A percentile compares a stretch with the other conserved stretches of the same genome.
Conservation (phyloP, 1,140 invertebrate species). For the Euura lappo region DNA sequence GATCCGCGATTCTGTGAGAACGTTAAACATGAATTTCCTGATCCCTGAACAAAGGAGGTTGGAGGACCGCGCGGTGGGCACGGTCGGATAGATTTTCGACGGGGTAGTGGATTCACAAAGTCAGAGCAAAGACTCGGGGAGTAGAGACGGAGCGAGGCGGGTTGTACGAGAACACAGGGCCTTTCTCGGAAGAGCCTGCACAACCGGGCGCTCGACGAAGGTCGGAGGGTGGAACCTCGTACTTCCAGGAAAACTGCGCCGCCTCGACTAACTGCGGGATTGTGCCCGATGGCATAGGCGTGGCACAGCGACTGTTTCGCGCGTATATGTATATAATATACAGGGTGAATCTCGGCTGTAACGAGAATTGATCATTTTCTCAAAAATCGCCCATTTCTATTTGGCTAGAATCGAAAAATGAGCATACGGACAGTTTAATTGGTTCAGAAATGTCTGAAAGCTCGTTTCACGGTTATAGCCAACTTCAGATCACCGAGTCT, state of each 20-base stretch:
- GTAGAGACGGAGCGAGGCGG: background rate
- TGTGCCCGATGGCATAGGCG: background rate
- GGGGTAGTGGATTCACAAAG: background rate
- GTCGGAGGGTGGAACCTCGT: background rate
- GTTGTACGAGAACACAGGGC: background rate
- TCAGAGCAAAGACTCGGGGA: background rate
- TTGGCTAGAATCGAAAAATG: too few relatives aligned
- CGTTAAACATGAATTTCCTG: background rate
- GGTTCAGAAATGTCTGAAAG: too few relatives aligned
- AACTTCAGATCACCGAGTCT: too few relatives aligned
- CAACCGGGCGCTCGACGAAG: background rate
- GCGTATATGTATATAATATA: background rate
- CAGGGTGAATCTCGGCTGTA: background rate
- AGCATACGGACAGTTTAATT: too few relatives aligned
- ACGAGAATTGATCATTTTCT: background rate
- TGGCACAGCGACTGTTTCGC: background rate
- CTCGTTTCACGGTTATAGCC: too few relatives aligned
- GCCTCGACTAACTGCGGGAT: background rate
- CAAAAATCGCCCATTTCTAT: too few relatives aligned
- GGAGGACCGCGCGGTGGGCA: background rate
- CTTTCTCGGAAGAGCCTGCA: constrained; percentile 1
- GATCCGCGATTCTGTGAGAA: background rate
- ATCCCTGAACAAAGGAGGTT: background rate
- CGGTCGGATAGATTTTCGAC: background rate
- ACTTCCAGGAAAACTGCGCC: background rate